Conservation (phyloP, 1,140 invertebrate species). For the Bombus huntii region DNA sequence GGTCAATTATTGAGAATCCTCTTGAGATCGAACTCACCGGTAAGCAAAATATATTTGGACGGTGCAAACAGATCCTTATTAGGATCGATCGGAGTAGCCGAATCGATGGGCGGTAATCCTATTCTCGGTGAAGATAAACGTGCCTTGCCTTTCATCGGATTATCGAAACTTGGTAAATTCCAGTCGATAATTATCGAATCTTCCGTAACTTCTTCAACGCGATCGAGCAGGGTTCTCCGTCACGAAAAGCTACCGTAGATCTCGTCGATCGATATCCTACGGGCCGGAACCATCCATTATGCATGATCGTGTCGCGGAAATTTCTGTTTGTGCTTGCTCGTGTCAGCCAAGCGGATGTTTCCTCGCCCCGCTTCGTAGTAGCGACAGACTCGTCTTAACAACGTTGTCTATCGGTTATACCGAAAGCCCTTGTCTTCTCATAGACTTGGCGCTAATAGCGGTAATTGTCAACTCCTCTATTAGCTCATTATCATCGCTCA, state of each 20-base stretch:
- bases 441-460: slow-evolving; percentile 60
- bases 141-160: not conserved
- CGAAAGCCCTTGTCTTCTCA: not conserved
- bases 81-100: not conserved
- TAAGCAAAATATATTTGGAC: not conserved
- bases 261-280: slow-evolving; percentile 25
- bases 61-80: not conserved
- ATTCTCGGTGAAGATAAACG: not conserved
- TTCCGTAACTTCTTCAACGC: slow-evolving; percentile 13
- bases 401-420: slow-evolving; percentile 60
- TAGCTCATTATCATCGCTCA: slow-evolving; percentile 58
- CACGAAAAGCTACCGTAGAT: slow-evolving; percentile 16
- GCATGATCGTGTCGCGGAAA: slow-evolving; percentile 35
- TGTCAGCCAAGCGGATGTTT: slow-evolving; percentile 16
- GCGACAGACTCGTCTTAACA: slow-evolving; percentile 34
- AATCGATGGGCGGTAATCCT: not conserved
- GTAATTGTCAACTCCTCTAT: slow-evolving; percentile 62
- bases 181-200: slow-evolving; percentile 27
- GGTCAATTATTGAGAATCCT: slow-evolving; percentile 4
- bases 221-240: not conserved
- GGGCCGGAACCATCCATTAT: slow-evolving; percentile 26
- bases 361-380: not conserved
- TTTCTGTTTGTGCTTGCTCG: slow-evolving; percentile 42
- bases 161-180: not conserved
- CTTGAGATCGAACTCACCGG: not conserved